A percentile compares a stretch with the other conserved stretches of the same genome.
These are phyloP conservation scores for Anguilla japonica DNA, from an alignment of 2,113 vertebrate species.

Conservation along the genomic window DNA sequence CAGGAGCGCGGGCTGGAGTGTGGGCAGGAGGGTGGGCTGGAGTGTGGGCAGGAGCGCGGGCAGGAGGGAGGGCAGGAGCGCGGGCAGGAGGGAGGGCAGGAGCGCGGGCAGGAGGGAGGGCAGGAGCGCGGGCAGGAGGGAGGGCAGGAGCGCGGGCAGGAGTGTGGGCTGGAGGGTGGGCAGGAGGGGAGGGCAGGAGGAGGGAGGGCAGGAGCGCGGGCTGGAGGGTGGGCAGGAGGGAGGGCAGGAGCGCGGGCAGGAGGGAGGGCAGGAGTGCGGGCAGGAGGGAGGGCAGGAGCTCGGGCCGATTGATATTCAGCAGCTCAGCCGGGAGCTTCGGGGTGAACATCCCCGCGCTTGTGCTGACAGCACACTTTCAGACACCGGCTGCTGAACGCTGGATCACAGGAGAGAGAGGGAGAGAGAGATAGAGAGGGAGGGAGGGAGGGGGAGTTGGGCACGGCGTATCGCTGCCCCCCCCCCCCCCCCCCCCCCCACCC, in stretches of 20 bases:
- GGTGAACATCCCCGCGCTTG: conserved; percentile 58
- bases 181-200: too few relatives aligned
- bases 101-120: not conserved
- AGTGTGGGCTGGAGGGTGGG: too few relatives aligned
- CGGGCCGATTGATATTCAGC: conserved; percentile 69
- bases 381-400: conserved; percentile 63
- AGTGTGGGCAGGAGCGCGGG: too few relatives aligned
- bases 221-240: too few relatives aligned
- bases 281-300: conserved; percentile 35
- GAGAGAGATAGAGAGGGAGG: not conserved
- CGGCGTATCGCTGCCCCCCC: not conserved
- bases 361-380: conserved; percentile 69
- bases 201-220: too few relatives aligned
- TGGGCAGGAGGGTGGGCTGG: too few relatives aligned
- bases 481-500: not conserved
- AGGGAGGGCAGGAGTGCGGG: too few relatives aligned
- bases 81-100: not conserved
- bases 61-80: conserved; percentile 36
- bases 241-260: conserved; percentile 35
- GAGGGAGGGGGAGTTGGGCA: too few relatives aligned
- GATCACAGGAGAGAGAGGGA: conserved; percentile 53
- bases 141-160: too few relatives aligned
- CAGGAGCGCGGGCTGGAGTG: too few relatives aligned
- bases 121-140: conserved; percentile 26
- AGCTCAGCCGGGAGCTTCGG: conserved; percentile 60